Evolutionary conservation across 1,140 invertebrate species (phyloP).

Genomic region (Colletes gigas): DNA sequence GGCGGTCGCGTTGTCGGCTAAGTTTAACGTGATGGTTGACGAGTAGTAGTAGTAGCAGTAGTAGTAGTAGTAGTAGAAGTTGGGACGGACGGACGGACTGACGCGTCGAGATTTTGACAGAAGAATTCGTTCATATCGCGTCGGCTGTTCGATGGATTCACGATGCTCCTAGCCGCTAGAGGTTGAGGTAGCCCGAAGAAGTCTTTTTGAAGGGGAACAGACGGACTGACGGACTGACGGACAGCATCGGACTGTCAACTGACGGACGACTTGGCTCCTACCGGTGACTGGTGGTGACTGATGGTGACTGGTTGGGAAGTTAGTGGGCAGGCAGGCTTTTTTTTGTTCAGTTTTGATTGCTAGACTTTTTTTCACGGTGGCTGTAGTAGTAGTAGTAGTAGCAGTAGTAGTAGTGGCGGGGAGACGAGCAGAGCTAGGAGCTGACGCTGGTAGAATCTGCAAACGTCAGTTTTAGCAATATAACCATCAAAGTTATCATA

Average conservation of each 20-base stretch:
- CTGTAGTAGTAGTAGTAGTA: constrained; percentile 73
- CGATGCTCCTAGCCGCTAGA: constrained; percentile 75
- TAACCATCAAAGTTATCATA: constrained; percentile 73
- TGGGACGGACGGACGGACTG: constrained; percentile 74
- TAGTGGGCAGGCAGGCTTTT: constrained; percentile 81
- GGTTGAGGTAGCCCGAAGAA: constrained; percentile 73
- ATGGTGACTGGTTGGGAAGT: constrained; percentile 81
- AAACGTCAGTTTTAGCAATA: constrained; percentile 81
- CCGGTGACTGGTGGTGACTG: constrained; percentile 79
- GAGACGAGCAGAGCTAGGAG: constrained; percentile 81
- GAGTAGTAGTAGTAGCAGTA: constrained; percentile 74
- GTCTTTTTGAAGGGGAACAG: constrained; percentile 76
- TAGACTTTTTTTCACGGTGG: constrained; percentile 80
- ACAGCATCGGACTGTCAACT: constrained; percentile 78
- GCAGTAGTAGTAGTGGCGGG: constrained; percentile 81
- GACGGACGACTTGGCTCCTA: constrained; percentile 77
- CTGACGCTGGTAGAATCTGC: constrained; percentile 81
- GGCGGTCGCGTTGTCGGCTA: constrained; percentile 76
- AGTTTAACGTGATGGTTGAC: constrained; percentile 78
- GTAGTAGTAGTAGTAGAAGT: constrained; percentile 70
- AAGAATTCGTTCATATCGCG: constrained; percentile 75
- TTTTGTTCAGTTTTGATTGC: constrained; percentile 77
- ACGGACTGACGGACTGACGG: constrained; percentile 71
- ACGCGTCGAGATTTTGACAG: constrained; percentile 74
- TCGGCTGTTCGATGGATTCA: constrained; percentile 75